These are phyloP conservation scores for Brachyistius frenatus DNA, from an alignment of 2,113 vertebrate genomes.

Conservation along the genomic window DNA sequence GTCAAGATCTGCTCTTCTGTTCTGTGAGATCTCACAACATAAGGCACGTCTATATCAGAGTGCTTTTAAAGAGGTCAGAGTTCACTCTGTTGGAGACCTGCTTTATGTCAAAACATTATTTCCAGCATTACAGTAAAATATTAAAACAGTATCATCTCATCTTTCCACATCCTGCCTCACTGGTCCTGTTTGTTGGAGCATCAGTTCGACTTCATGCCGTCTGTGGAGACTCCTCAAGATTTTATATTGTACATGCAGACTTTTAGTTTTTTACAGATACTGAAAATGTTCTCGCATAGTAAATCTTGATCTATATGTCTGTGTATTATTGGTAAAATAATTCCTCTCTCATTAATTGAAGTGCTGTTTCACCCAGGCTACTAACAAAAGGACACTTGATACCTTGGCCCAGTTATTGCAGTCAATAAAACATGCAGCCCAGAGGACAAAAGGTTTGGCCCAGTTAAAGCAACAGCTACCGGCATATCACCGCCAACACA, in stretches of 20 bases:
- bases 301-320: neutral
- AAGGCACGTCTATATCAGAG: no score
- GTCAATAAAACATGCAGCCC: slow-evolving; percentile 66
- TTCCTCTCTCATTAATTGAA: slow-evolving; percentile 5
- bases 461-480: slow-evolving; percentile 38
- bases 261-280: neutral
- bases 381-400: slow-evolving; percentile 61
- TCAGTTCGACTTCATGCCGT: neutral
- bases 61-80: no score
- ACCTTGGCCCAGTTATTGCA: slow-evolving; percentile 50
- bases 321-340: slow-evolving; percentile 18
- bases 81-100: no score
- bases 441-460: slow-evolving; percentile 48
- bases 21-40: no score
- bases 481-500: neutral
- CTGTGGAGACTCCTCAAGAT: neutral
- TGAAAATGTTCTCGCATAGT: neutral
- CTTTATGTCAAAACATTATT: neutral
- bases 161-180: neutral
- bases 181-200: neutral
- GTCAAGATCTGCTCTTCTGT: no score
- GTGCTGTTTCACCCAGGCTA: neutral
- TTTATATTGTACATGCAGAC: neutral
- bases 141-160: neutral
- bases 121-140: neutral